Evolutionary conservation across 2,113 vertebrate species (phyloP).

Genomic region (Myodes glareolus): DNA sequence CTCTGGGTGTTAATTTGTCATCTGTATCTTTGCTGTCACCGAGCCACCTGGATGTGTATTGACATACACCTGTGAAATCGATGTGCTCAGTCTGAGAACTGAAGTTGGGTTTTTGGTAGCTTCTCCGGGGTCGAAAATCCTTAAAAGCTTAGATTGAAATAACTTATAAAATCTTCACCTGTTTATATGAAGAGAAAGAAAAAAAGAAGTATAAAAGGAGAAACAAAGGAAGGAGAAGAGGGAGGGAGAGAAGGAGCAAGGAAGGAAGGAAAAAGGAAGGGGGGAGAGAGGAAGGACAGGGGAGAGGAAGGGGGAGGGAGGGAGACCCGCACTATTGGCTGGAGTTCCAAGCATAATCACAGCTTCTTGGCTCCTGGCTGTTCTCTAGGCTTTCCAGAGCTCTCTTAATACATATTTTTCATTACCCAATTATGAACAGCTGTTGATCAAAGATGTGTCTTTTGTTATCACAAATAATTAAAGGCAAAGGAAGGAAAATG

Average conservation of each 20-base stretch:
- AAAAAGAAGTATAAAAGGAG: neutral
- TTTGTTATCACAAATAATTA: constrained; percentile 33
- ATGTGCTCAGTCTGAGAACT: neutral
- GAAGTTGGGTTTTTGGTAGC: neutral
- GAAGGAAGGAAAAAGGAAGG: neutral
- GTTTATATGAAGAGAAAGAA: neutral
- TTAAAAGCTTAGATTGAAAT: neutral
- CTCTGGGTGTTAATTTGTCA: neutral
- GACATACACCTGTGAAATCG: neutral
- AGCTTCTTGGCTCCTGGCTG: neutral
- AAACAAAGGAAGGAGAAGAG: neutral
- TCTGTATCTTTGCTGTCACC: neutral
- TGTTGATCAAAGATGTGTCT: neutral
- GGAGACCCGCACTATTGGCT: neutral
- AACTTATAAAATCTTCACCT: neutral
- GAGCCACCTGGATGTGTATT: neutral
- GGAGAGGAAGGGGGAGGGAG: neutral
- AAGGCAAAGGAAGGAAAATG: constrained; percentile 17
- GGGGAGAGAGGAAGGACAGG: neutral
- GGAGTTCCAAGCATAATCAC: neutral
- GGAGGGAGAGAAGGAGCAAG: neutral
- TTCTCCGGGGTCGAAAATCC: neutral
- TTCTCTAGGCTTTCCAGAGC: neutral
- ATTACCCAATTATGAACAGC: constrained; percentile 15
- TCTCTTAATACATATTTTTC: neutral